A percentile compares a stretch with the other conserved stretches of the same genome.
phyloP scores from a whole-genome alignment of 2,113 vertebrate species.

The Fukomys damarensis region DNA sequence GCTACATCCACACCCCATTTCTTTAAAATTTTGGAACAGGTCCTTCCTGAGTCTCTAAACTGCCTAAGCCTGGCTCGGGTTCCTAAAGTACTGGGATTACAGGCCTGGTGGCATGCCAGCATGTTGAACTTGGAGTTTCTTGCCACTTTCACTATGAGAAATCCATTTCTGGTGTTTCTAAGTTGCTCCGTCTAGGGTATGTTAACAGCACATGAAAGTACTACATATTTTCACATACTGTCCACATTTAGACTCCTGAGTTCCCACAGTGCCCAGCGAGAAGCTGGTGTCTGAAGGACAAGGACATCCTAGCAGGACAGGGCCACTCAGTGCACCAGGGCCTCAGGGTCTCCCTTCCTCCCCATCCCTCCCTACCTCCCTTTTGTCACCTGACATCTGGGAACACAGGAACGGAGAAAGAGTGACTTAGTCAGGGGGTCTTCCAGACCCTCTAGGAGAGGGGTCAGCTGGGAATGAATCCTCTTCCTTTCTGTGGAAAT shows the following conservation, averaged over 20 bases:
- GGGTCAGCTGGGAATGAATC: neutral
- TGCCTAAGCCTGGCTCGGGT: neutral
- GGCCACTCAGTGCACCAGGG: neutral
- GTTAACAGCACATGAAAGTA: neutral
- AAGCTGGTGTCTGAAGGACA: neutral
- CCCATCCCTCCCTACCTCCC: neutral
- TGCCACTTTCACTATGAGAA: neutral
- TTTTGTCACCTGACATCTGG: neutral
- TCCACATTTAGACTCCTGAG: neutral
- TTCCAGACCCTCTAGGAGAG: neutral
- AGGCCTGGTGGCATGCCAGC: neutral
- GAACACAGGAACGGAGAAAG: neutral
- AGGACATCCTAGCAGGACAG: neutral
- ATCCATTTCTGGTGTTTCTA: neutral
- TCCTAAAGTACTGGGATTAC: neutral
- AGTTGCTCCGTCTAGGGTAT: neutral
- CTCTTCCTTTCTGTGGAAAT: neutral
- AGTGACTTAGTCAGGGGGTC: neutral
- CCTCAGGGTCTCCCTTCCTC: too few relatives aligned
- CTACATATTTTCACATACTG: neutral
- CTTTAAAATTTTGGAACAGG: neutral
- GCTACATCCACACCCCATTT: neutral
- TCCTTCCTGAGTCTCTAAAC: neutral
- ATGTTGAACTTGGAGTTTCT: neutral
- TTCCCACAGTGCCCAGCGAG: neutral